Base-by-base conservation (phyloP, 2,797 vertebrate species). In the Apodemus agrarius region DNA sequence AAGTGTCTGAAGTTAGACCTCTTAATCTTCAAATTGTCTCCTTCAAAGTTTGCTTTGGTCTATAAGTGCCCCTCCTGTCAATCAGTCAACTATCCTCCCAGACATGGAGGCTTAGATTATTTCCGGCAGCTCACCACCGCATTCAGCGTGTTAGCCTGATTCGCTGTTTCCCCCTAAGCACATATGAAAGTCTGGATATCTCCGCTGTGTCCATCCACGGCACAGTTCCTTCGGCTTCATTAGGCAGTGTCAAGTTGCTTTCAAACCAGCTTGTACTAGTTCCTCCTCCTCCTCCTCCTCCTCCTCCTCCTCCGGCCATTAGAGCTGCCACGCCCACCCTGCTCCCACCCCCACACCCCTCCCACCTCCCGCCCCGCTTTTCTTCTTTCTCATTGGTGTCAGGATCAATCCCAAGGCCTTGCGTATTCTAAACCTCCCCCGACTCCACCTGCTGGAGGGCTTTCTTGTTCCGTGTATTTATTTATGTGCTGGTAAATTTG, bases 21-120 rank as follows among this genome's bases (percentile, higher is more conserved):
- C 57, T 14, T 65, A 65, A 79, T 82, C n/a, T 97, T 65, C 54
- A 9, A 67, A 82, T 79, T 78, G n/a, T 43, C 90, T 92, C 82
- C 75, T 94, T 88, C 46, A 34, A n/a, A 37, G 17, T 46, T 29
- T 86, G 67, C 76, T 90, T 31, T 37, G 31, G 14, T 59, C 78
- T 91, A 34, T 80, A 57, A 59, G 59, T 92, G 65, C 59, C 31
- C 57, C 43, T 11, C 8, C 31, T 7, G 6, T 88, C 40, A 83
- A 49, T 88, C 40, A 49, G 37, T 82, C 49, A 57, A 31, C 34
- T 31, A 34, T 65, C 49, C 34, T 75, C 63, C 78, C 14, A 4
- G 85, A 54, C 29, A 22, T 40, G 29, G n/a, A 93, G 57, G 43
- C 74, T 61, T 57, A 89, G 43, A 57, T 63, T 83, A 49, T 86